These are phyloP conservation scores for Champsocephalus gunnari DNA, from an alignment of 2,797 vertebrate species.

Conservation along the genomic window DNA sequence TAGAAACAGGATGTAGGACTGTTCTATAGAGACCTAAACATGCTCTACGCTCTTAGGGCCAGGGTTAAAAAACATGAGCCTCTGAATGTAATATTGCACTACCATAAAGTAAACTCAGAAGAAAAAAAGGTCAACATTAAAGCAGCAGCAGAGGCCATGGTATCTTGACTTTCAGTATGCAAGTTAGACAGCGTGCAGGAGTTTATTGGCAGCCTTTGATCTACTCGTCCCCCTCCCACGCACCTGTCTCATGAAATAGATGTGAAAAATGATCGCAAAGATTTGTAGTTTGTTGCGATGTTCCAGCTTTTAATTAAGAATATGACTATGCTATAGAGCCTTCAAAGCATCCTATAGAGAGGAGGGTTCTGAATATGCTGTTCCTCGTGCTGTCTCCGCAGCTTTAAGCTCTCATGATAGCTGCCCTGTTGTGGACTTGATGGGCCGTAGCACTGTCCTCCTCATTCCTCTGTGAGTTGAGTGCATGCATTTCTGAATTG, in stretches of 20 bases:
- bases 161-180: not conserved
- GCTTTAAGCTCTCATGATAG: constrained; percentile 48
- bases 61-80: not conserved
- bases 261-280: too few relatives aligned
- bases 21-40: not conserved
- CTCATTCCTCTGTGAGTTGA: constrained; percentile 40
- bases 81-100: not conserved
- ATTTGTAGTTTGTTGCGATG: not conserved
- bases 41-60: not conserved
- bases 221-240: too few relatives aligned
- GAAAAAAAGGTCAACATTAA: not conserved
- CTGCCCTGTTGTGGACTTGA: constrained; percentile 53
- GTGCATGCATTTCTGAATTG: constrained; percentile 26
- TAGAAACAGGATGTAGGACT: not conserved
- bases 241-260: too few relatives aligned
- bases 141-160: not conserved
- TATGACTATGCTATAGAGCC: constrained; percentile 2
- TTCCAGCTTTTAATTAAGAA: constrained; percentile 16
- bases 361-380: not conserved
- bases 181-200: too few relatives aligned
- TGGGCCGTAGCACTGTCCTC: constrained; percentile 47
- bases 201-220: too few relatives aligned
- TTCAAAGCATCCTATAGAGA: constrained; percentile 15
- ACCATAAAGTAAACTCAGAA: not conserved
- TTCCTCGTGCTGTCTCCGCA: constrained; percentile 26